Base-by-base conservation (phyloP, 2,888 invertebrate genomes). In the Atethmia centrago region DNA sequence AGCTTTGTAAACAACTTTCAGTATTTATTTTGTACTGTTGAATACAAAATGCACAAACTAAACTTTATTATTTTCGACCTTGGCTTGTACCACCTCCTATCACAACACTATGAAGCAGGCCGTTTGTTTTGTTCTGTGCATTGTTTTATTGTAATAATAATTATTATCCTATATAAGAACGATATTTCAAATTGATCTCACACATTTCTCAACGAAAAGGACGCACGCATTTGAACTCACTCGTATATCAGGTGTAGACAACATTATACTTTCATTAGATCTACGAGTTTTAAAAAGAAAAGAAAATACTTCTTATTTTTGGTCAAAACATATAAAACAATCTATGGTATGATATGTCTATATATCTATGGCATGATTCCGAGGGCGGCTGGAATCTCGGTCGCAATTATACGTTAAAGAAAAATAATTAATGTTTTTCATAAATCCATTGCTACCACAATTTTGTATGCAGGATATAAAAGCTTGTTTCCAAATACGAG, bases 401-500 rank as follows among this genome's bases (percentile, higher is more conserved):
- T 56, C 55, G 0, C 49, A 79, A 71, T 45, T 28, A 62, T 55
- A 71, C 19, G 25, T 0, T 49, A 62, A 58, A n/a, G 8, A 36
- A 59, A 58, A 56, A 42, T 9, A 9, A 40, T 21, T n/a, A 5
- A 78, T 71, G 51, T 36, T 58, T 19, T 56, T 16, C 21, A 28
- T 64, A 70, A 61, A 69, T 63, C 62, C 19, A 56, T 58, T 71
- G 69, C 47, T n/a, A 45, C 70, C 80, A 83, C 8, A 55, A 80
- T 51, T 62, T 69, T 63, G 51, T 5, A 36, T 28, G 10, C 70
- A 76, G 63, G 80, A 76, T 84, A 80, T 70, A 76, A 70, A 67
- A 65, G 84, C 84, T 31, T 80, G 76, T n/a, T 12, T 61, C n/a
- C 67, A 80, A 65, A 80, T 75, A 65, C 55, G 53, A 28, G 36